Conservation (phyloP, 2,113 vertebrate genomes). For the Phaethornis superciliosus region DNA sequence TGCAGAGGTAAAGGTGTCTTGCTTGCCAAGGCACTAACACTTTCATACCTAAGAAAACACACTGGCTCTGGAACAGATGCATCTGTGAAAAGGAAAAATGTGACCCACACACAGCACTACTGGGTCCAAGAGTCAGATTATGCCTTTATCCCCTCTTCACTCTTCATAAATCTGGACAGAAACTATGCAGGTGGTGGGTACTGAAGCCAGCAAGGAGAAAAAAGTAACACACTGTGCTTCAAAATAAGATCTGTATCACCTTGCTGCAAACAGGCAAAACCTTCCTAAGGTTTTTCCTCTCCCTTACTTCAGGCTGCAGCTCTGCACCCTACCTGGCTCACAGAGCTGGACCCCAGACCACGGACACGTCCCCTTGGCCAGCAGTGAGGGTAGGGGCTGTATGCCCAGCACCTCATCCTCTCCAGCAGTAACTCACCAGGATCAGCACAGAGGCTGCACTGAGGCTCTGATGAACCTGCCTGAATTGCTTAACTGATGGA, state of each 20-base stretch:
- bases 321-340: background rate
- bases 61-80: background rate
- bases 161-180: background rate
- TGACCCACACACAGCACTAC: fast-evolving
- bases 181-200: background rate
- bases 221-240: background rate
- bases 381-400: fast-evolving
- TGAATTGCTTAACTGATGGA: background rate
- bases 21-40: background rate
- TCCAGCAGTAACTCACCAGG: background rate
- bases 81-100: fast-evolving
- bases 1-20: background rate
- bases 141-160: background rate
- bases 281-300: slow-evolving; percentile 17
- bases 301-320: background rate
- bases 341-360: background rate
- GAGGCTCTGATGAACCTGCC: fast-evolving
- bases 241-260: slow-evolving; percentile 13
- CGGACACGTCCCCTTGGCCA: fast-evolving
- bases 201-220: background rate
- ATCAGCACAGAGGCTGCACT: background rate
- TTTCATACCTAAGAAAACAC: background rate
- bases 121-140: background rate
- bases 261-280: background rate
- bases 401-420: background rate